These are phyloP conservation scores for Danio aesculapii DNA, from an alignment of 2,797 vertebrate genomes.

Conservation along the genomic window DNA sequence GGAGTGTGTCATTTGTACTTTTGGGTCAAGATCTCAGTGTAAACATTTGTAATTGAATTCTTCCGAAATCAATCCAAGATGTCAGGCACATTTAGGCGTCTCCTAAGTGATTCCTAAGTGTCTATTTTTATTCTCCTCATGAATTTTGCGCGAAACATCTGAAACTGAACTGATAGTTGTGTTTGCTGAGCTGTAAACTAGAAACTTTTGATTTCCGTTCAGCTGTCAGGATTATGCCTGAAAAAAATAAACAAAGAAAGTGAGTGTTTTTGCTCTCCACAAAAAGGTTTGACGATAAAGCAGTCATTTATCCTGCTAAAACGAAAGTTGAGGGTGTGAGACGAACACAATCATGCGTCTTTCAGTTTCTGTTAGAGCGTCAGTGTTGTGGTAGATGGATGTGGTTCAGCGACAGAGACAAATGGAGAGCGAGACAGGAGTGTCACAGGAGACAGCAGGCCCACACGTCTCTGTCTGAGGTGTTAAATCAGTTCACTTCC, in stretches of 20 bases:
- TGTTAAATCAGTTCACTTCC: neutral
- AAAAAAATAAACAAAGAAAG: no score
- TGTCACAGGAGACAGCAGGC: conserved; percentile 16
- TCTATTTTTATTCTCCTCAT: neutral
- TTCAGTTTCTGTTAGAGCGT: neutral
- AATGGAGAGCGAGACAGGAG: neutral
- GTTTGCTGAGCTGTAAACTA: neutral
- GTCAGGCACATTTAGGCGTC: neutral
- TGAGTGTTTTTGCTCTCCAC: neutral
- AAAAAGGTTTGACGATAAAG: neutral
- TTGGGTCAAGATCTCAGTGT: neutral
- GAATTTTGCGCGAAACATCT: neutral
- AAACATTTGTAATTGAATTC: neutral
- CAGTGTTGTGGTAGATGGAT: neutral
- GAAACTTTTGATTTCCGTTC: neutral
- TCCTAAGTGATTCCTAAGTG: neutral
- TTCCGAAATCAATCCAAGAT: neutral
- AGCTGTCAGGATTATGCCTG: no score
- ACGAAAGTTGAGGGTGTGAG: neutral
- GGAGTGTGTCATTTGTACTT: no score
- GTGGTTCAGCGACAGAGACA: neutral
- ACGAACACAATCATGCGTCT: neutral
- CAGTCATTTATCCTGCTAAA: neutral
- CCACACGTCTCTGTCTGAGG: neutral
- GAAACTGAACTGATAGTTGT: no score